These are phyloP conservation scores for Ridgeia piscesae DNA, from an alignment of 1,140 invertebrate species.

Conservation along the genomic window DNA sequence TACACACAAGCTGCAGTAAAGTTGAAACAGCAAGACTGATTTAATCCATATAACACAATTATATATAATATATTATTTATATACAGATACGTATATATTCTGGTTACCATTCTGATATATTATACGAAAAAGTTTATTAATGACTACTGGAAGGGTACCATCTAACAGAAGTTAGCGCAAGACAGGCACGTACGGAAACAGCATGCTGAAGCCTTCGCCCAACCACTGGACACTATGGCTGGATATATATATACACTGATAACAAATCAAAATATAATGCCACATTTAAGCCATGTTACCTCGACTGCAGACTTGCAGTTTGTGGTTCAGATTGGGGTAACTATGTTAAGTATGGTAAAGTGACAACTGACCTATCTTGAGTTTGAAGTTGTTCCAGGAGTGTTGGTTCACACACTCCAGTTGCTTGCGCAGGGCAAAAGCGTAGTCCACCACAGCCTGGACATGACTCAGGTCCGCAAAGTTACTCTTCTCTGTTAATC, in stretches of 20 bases:
- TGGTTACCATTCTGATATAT: too few relatives aligned
- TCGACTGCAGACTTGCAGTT: neutral
- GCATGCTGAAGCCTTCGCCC: too few relatives aligned
- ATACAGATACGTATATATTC: too few relatives aligned
- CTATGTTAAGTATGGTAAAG: neutral
- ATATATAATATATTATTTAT: too few relatives aligned
- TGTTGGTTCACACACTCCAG: slow-evolving; percentile 94
- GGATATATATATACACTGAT: too few relatives aligned
- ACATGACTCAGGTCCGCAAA: slow-evolving; percentile 64
- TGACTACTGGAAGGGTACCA: too few relatives aligned
- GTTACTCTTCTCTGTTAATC: slow-evolving; percentile 63
- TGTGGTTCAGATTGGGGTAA: neutral
- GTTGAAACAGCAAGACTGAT: neutral
- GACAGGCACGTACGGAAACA: too few relatives aligned
- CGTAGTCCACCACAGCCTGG: slow-evolving; percentile 88
- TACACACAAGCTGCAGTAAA: neutral
- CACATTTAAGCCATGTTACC: too few relatives aligned
- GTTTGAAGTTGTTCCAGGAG: slow-evolving; percentile 94
- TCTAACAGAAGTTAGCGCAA: too few relatives aligned
- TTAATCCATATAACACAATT: neutral
- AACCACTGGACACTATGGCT: too few relatives aligned
- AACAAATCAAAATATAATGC: too few relatives aligned
- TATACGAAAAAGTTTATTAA: too few relatives aligned
- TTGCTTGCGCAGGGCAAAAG: slow-evolving; percentile 85
- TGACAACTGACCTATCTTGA: slow-evolving; percentile 77